Evolutionary conservation across 2,888 invertebrate genomes (phyloP).

Genomic region (Diadromus collaris): DNA sequence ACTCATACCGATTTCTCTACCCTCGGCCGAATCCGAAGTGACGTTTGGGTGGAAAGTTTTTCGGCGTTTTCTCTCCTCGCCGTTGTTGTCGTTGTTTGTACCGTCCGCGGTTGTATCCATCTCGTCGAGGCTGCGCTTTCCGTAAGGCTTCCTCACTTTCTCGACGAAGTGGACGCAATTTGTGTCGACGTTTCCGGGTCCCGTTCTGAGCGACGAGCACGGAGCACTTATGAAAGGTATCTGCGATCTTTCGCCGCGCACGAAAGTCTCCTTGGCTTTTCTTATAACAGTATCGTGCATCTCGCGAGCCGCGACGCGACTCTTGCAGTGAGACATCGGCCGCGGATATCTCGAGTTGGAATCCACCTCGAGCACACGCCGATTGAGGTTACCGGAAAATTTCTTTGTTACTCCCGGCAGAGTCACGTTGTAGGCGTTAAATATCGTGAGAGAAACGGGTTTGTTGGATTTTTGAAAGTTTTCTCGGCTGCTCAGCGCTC

Average conservation of each 20-base stretch:
- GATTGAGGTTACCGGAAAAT: conserved; percentile 61
- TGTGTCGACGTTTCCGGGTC: conserved; percentile 55
- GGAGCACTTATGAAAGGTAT: conserved; percentile 77
- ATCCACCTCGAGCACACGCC: conserved; percentile 52
- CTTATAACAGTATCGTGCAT: conserved; percentile 71
- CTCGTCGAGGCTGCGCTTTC: conserved; percentile 71
- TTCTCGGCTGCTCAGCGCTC: conserved; percentile 2
- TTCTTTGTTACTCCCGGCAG: conserved; percentile 73
- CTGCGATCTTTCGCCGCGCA: conserved; percentile 67
- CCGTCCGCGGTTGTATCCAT: conserved; percentile 60
- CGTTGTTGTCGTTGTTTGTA: conserved; percentile 23
- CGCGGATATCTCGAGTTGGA: conserved; percentile 68
- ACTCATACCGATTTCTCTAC: conserved; percentile 59
- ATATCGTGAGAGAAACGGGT: conserved; percentile 66
- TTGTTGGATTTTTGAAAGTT: conserved; percentile 55
- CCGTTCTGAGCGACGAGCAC: conserved; percentile 68
- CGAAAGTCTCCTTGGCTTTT: conserved; percentile 75
- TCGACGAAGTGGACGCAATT: conserved; percentile 72
- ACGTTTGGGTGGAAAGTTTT: conserved; percentile 32
- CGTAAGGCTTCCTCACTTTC: conserved; percentile 45
- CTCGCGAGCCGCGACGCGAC: conserved; percentile 59
- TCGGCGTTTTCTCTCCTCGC: conserved; percentile 56
- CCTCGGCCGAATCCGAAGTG: conserved; percentile 3
- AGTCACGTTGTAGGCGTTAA: conserved; percentile 75
- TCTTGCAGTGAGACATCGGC: conserved; percentile 76